A percentile compares a stretch with the other conserved stretches of the same genome.
Conservation (phyloP, 2,113 vertebrate species). For the Bambusicola thoracicus region DNA sequence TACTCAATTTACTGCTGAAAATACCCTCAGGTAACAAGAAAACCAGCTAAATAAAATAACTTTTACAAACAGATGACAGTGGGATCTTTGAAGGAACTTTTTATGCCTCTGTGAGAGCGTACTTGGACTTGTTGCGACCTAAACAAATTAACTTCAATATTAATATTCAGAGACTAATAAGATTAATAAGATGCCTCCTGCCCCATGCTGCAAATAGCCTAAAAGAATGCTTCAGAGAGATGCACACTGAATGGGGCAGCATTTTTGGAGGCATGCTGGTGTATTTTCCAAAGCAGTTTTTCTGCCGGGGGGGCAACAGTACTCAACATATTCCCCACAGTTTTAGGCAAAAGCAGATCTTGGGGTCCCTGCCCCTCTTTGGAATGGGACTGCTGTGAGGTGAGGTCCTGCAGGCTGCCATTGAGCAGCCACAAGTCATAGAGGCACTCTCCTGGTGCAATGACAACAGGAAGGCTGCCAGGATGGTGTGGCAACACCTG, state of each 20-base stretch:
- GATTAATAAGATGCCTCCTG: neutral
- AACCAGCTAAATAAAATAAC: neutral
- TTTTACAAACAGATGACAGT: neutral
- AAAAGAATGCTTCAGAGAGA: neutral
- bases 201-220: neutral
- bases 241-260: too few relatives aligned
- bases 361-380: neutral
- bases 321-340: too few relatives aligned
- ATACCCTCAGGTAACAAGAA: neutral
- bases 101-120: neutral
- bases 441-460: neutral
- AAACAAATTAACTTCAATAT: neutral
- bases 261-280: neutral
- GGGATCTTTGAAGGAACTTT: neutral
- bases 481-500: neutral
- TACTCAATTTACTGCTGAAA: neutral
- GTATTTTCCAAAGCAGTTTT: neutral
- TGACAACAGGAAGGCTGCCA: neutral
- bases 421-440: neutral
- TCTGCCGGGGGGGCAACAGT: neutral
- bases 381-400: neutral
- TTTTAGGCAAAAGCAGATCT: neutral
- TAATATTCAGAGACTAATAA: neutral
- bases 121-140: neutral
- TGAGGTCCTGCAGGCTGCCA: neutral